Evolutionary conservation across 1,140 invertebrate species (phyloP).

Genomic region (Steinernema feltiae): DNA sequence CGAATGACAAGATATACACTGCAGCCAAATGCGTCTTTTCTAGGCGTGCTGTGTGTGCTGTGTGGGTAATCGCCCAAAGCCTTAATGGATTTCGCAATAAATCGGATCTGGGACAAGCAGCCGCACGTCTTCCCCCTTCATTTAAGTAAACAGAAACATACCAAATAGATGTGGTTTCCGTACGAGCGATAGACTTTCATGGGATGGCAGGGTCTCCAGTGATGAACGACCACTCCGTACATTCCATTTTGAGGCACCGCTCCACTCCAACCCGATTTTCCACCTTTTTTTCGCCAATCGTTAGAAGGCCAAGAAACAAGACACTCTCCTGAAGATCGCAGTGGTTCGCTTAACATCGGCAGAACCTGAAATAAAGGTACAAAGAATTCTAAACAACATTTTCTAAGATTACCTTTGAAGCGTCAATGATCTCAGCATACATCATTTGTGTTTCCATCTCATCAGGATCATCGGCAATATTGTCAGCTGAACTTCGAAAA

Average conservation of each 20-base stretch:
- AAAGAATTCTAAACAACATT: not conserved
- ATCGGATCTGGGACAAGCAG: not conserved
- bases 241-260: slow-evolving; percentile 24
- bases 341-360: slow-evolving; percentile 31
- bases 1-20: not conserved
- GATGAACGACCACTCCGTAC: slow-evolving; percentile 25
- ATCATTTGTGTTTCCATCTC: not conserved
- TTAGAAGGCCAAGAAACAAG: slow-evolving; percentile 35
- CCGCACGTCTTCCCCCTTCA: not conserved
- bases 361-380: slow-evolving; percentile 24
- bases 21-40: too few species aligned
- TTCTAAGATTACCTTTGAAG: slow-evolving; percentile 20
- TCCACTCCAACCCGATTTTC: slow-evolving; percentile 29
- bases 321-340: slow-evolving; percentile 17
- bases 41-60: too few species aligned
- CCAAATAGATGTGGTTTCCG: slow-evolving; percentile 16
- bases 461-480: not conserved
- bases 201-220: slow-evolving; percentile 28
- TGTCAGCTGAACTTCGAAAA: not conserved
- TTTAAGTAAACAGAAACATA: slow-evolving; percentile 14
- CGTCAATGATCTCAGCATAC: slow-evolving; percentile 31
- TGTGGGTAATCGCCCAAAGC: not conserved
- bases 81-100: slow-evolving; percentile 12
- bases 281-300: slow-evolving; percentile 35
- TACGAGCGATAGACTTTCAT: slow-evolving; percentile 14